Evolutionary conservation across 2,888 invertebrate species (phyloP).

Genomic region (Ganaspis brasiliensis): DNA sequence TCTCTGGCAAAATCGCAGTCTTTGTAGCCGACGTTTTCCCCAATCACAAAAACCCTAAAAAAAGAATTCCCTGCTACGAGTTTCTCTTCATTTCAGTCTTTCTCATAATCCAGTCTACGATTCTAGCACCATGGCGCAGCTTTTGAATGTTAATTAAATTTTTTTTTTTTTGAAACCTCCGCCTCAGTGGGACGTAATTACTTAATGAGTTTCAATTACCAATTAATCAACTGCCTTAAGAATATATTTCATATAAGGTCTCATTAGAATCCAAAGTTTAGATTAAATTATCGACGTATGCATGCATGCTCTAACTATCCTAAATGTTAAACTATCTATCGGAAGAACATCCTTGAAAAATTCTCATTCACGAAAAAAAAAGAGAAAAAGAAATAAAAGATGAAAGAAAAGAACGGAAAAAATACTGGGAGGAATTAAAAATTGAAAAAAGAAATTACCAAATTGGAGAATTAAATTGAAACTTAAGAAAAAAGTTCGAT

Average conservation of each 20-base stretch:
- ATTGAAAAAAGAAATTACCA: too few relatives aligned
- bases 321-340: constrained; percentile 28
- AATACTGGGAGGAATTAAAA: too few relatives aligned
- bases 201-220: background rate
- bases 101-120: constrained; percentile 71
- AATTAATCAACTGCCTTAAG: constrained; percentile 30
- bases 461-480: too few relatives aligned
- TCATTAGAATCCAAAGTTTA: constrained; percentile 63
- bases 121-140: constrained; percentile 72
- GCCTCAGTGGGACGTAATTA: background rate
- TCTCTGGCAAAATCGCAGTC: constrained; percentile 47
- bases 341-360: constrained; percentile 16
- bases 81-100: constrained; percentile 72
- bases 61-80: constrained; percentile 52
- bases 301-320: constrained; percentile 60
- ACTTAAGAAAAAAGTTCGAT: too few relatives aligned
- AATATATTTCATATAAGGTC: constrained; percentile 59
- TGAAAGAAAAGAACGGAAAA: too few relatives aligned
- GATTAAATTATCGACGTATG: constrained; percentile 63
- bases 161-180: background rate
- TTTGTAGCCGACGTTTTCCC: constrained; percentile 38
- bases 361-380: background rate
- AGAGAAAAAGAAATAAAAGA: too few relatives aligned
- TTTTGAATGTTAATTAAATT: constrained; percentile 56
- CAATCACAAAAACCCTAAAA: constrained; percentile 42